These are phyloP conservation scores for Eudyptes chrysolophus DNA, from an alignment of 2,113 vertebrate species.

Conservation along the genomic window DNA sequence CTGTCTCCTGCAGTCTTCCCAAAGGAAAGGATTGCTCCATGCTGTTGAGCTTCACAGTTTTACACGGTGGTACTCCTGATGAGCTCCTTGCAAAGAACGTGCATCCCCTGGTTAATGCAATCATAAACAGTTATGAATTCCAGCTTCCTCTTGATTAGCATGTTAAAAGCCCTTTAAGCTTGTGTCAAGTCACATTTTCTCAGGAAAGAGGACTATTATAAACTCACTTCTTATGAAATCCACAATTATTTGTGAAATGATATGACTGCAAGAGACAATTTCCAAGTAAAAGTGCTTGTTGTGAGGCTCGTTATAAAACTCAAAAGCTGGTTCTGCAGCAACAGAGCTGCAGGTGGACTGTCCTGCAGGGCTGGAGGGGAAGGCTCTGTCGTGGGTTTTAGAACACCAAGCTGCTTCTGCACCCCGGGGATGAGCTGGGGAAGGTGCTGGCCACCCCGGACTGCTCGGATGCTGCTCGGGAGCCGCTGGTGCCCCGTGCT, in stretches of 20 bases:
- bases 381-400: accelerated
- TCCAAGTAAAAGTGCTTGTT: background rate
- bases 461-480: accelerated
- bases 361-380: accelerated
- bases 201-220: background rate
- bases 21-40: background rate
- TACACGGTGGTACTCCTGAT: background rate
- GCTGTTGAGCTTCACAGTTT: background rate
- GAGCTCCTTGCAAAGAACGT: background rate
- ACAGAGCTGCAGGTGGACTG: accelerated
- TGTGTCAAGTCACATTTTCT: background rate
- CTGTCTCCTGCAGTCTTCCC: background rate
- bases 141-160: background rate
- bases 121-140: background rate
- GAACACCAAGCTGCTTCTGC: background rate
- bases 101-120: background rate
- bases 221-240: background rate
- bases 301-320: background rate
- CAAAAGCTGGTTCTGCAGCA: background rate
- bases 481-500: background rate
- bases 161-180: background rate
- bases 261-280: background rate
- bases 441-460: accelerated
- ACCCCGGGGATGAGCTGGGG: accelerated
- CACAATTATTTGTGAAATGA: background rate